Evolutionary conservation across 2,888 invertebrate species (phyloP), one percentile per base, ranked within the genome.

Genomic region (Euphydryas editha): DNA sequence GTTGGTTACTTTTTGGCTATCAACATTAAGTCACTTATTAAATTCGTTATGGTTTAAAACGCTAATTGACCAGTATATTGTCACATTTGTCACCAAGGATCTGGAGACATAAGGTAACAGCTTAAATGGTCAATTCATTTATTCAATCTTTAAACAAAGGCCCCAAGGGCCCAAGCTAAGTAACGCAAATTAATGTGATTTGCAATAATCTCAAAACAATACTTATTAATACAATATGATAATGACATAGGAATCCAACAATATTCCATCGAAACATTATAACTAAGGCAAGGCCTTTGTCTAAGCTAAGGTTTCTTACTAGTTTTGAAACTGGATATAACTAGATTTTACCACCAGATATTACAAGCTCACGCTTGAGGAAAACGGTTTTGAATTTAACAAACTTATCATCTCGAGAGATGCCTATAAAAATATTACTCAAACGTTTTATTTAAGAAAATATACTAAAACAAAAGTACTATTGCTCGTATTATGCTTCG

Each of bases 241-340:
- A 13, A 21, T 21, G 2, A 49, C 15, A 6, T 13, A 15, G 20
- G 13, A 51, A 51, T 51, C 15, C 21, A 24, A 51, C 21, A 24
- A 44, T n/a, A 51, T 13, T 13, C 21, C 20, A 10, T 24, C 49
- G 7, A 7, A 51, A 13, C 24, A 11, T 10, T 20, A 20, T 47
- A 47, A 20, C 20, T 47, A 18, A 13, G 17, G 46, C 20, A 17
- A 20, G 21, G 8, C 5, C 4, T 30, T 30, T 30, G 5, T 30
- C 30, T 21, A 51, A 51, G 15, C 5, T 21, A 51, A 51, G 15
- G 1, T 21, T 15, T 20, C 7, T 6, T 21, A 51, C 49, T 15
- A 49, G 6, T 15, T 51, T n/a, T 51, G n/a, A 51, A 51, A 51
- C 49, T 51, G 49, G 21, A 51, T 24, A 51, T 24, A 51, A 51